Conservation (phyloP, 2,113 vertebrate species). For the Neoarius graeffei region DNA sequence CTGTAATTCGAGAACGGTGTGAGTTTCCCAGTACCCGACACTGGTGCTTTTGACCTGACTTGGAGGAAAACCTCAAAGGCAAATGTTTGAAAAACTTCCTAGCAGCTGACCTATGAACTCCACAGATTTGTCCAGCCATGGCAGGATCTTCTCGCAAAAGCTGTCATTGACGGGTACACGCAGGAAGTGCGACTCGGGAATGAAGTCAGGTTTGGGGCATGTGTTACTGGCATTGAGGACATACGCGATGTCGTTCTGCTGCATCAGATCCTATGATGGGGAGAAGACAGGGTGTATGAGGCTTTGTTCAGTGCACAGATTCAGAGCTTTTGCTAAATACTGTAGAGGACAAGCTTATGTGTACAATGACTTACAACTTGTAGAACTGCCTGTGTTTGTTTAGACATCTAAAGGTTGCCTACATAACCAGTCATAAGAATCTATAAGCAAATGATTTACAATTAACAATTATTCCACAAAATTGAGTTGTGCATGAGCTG, state of each 20-base stretch:
- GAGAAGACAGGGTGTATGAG: neutral
- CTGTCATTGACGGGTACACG: constrained; percentile 95
- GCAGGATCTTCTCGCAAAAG: constrained; percentile 96
- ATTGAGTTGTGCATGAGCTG: no score
- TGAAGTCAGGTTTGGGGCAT: constrained; percentile 95
- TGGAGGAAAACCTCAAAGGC: neutral
- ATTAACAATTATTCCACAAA: no score
- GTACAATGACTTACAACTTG: neutral
- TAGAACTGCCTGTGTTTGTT: neutral
- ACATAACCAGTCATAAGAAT: neutral
- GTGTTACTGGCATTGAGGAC: constrained; percentile 95
- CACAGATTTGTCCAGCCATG: constrained; percentile 92
- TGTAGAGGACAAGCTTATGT: neutral
- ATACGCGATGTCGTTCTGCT: constrained; percentile 88
- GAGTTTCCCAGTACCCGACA: neutral
- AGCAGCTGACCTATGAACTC: constrained; percentile 88
- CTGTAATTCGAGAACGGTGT: neutral
- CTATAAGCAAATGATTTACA: neutral
- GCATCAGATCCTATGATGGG: constrained; percentile 86
- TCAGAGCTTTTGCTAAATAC: neutral
- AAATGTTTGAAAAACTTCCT: neutral
- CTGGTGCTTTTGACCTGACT: neutral
- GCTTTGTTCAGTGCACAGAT: neutral
- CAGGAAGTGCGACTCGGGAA: constrained; percentile 90
- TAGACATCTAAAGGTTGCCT: neutral